phyloP scores from a whole-genome alignment of 92 coral and sea anemone genomes.

The Phenganax subtilis region DNA sequence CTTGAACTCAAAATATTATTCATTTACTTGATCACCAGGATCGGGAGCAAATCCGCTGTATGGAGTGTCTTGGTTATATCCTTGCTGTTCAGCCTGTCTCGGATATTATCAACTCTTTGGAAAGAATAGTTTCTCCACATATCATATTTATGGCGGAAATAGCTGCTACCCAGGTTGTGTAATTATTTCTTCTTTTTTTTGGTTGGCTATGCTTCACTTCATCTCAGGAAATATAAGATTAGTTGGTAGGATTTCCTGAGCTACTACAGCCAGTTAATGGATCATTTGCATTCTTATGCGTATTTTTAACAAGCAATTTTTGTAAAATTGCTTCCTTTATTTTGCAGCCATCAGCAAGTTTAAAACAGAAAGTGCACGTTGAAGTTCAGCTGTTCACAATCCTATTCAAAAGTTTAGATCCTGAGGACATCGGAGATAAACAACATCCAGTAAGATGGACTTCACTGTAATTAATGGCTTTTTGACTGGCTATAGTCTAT shows the following conservation, averaged over 20 bases:
- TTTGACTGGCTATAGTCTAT: too few species aligned
- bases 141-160: slow-evolving; percentile 60
- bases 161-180: slow-evolving; percentile 55
- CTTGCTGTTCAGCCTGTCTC: slow-evolving; percentile 71
- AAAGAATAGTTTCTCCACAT: slow-evolving; percentile 61
- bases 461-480: too few species aligned
- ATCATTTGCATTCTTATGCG: too few species aligned
- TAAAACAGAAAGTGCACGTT: slow-evolving; percentile 69
- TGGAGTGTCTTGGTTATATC: slow-evolving; percentile 91
- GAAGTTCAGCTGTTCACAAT: slow-evolving; percentile 75
- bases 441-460: slow-evolving; percentile 75
- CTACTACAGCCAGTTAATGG: too few species aligned
- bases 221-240: not conserved
- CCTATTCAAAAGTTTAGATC: slow-evolving; percentile 83
- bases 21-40: slow-evolving; percentile 50
- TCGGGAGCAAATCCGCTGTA: slow-evolving; percentile 82
- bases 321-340: too few species aligned
- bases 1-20: not conserved
- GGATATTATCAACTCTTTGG: slow-evolving; percentile 56
- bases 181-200: too few species aligned
- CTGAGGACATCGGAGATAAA: slow-evolving; percentile 57
- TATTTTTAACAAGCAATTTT: too few species aligned
- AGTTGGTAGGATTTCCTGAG: not conserved
- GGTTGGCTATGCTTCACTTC: too few species aligned
- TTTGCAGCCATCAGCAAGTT: slow-evolving; percentile 61